These are phyloP conservation scores for Brachionus manjavacas DNA, from an alignment of 1,140 invertebrate genomes.

Conservation along the genomic window DNA sequence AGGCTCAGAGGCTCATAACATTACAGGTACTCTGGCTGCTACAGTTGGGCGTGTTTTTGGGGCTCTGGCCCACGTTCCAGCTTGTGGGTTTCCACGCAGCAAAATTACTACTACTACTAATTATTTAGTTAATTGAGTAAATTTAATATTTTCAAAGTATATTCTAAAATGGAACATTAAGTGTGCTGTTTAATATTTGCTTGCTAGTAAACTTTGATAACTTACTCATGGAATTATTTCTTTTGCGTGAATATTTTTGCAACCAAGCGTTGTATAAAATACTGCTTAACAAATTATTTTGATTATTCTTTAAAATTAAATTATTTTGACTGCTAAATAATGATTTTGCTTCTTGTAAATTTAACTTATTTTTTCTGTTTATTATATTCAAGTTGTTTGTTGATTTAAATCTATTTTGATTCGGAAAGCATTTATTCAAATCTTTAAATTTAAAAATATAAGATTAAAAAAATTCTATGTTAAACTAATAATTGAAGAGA, in stretches of 20 bases:
- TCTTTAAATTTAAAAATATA: not conserved
- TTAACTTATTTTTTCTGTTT: not conserved
- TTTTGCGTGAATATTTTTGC: slow-evolving; percentile 9
- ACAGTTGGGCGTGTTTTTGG: too few relatives aligned
- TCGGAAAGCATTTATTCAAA: not conserved
- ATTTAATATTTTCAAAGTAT: not conserved
- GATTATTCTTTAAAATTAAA: slow-evolving; percentile 9
- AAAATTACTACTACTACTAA: too few relatives aligned
- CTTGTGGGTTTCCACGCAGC: too few relatives aligned
- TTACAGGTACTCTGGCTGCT: too few relatives aligned
- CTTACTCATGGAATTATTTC: slow-evolving; percentile 43
- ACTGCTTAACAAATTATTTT: not conserved
- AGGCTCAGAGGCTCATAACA: too few relatives aligned
- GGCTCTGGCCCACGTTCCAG: too few relatives aligned
- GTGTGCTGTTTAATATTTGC: not conserved
- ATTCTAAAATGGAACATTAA: not conserved
- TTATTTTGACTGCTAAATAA: slow-evolving; percentile 6
- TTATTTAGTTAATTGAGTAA: not conserved
- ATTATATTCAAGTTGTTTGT: not conserved
- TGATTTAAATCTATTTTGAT: slow-evolving; percentile 7
- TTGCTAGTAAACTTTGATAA: not conserved
- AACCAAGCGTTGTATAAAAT: not conserved
- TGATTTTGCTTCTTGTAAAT: not conserved
- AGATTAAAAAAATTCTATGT: not conserved
- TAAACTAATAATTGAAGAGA: not conserved